phyloP scores from a whole-genome alignment of 2,113 vertebrate genomes.

The Tragelaphus buxtoni region DNA sequence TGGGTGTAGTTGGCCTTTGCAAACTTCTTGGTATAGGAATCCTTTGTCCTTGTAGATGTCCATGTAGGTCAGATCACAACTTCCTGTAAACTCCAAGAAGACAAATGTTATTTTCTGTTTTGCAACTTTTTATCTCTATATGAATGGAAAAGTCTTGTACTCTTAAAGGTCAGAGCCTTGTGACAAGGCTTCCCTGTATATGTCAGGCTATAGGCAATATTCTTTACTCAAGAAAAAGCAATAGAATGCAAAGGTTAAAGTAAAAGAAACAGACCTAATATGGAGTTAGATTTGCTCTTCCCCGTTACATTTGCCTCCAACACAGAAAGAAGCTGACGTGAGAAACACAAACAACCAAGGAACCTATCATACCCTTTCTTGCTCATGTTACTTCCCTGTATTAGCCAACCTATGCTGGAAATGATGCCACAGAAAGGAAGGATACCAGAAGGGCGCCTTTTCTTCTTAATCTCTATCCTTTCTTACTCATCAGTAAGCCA shows the following conservation, averaged over 20 bases:
- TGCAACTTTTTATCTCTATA: not conserved
- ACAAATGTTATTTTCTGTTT: not conserved
- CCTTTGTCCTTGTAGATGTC: not conserved
- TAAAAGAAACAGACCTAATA: not conserved
- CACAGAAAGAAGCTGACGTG: not conserved
- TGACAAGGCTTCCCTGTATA: not conserved
- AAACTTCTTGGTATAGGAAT: not conserved
- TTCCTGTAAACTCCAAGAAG: not conserved
- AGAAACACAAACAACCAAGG: not conserved
- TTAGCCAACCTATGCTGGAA: not conserved
- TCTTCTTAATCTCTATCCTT: not conserved
- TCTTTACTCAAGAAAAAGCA: not conserved
- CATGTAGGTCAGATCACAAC: not conserved
- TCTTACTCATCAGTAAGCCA: not conserved
- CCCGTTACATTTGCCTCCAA: not conserved
- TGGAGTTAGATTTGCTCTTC: not conserved
- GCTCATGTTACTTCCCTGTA: not conserved
- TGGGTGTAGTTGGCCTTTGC: not conserved
- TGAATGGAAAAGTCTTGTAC: not conserved
- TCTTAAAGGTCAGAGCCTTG: not conserved
- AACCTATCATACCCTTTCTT: fast-evolving
- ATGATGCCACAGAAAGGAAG: not conserved
- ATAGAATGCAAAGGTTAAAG: not conserved
- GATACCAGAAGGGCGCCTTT: fast-evolving
- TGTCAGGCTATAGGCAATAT: not conserved